Evolutionary conservation across 1,140 invertebrate genomes (phyloP).

Genomic region (Meteorus sp.): DNA sequence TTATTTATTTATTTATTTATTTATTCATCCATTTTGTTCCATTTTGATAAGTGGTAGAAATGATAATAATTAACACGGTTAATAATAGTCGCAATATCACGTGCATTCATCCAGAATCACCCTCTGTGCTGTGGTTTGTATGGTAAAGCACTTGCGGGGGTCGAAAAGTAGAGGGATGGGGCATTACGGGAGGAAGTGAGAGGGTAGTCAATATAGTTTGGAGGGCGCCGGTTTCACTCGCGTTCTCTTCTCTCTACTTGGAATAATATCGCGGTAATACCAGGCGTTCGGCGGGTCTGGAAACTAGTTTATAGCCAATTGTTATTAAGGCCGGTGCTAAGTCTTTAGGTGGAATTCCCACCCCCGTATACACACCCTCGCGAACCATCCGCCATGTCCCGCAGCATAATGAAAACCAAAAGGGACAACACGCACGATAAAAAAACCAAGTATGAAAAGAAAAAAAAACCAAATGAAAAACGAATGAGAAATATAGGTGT

Average conservation of each 20-base stretch:
- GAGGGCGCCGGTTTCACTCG: not conserved
- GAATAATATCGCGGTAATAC: conserved; percentile 38
- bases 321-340: conserved; percentile 38
- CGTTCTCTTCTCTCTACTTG: conserved; percentile 13
- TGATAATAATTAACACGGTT: conserved; percentile 42
- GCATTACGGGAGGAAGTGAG: conserved; percentile 5
- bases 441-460: conserved; percentile 14
- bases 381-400: no score
- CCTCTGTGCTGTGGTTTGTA: conserved; percentile 20
- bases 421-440: conserved; percentile 19
- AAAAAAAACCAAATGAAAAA: not conserved
- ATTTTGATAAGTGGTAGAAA: conserved; percentile 15
- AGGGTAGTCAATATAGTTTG: conserved; percentile 19
- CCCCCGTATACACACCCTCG: conserved; percentile 10
- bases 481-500: not conserved
- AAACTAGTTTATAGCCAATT: conserved; percentile 41
- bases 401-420: conserved; percentile 30
- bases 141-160: conserved; percentile 11
- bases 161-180: not conserved
- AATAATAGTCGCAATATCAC: conserved; percentile 44
- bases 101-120: conserved; percentile 34
- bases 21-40: no score
- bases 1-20: no score
- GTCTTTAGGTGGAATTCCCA: conserved; percentile 24
- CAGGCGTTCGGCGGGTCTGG: conserved; percentile 22